Conservation (phyloP, 2,888 invertebrate species). For the Beris chalybata region DNA sequence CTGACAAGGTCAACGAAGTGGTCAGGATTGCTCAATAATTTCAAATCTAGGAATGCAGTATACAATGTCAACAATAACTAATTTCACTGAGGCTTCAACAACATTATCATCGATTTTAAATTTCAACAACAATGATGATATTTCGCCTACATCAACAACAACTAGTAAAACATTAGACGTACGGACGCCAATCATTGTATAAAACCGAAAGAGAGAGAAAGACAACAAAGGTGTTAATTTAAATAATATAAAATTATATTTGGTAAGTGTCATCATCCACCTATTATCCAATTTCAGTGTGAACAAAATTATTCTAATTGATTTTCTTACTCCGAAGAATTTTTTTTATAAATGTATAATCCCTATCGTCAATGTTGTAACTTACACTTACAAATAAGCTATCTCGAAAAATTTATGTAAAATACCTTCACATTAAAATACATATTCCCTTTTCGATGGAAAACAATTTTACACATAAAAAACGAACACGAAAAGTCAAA, state of each 20-base stretch:
- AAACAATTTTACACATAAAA: background rate
- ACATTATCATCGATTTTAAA: conserved; percentile 41
- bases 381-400: background rate
- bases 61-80: conserved; percentile 42
- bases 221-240: background rate
- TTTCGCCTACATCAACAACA: conserved; percentile 36
- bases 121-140: conserved; percentile 23
- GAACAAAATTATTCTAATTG: conserved; percentile 1
- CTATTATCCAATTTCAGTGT: conserved; percentile 18
- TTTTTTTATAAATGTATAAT: too few species aligned
- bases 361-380: too few species aligned
- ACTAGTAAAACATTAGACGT: conserved; percentile 53
- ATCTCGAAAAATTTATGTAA: background rate
- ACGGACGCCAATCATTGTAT: conserved; percentile 54
- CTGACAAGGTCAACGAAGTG: conserved; percentile 58
- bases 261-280: conserved; percentile 5
- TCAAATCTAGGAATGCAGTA: conserved; percentile 45
- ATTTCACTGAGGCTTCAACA: conserved; percentile 40
- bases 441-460: background rate
- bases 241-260: background rate
- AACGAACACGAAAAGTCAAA: background rate
- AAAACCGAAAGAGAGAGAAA: conserved; percentile 24
- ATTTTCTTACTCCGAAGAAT: background rate
- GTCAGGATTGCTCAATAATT: conserved; percentile 55
- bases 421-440: background rate